Conservation (phyloP, 2,797 vertebrate genomes). For the Hydrolagus colliei region DNA sequence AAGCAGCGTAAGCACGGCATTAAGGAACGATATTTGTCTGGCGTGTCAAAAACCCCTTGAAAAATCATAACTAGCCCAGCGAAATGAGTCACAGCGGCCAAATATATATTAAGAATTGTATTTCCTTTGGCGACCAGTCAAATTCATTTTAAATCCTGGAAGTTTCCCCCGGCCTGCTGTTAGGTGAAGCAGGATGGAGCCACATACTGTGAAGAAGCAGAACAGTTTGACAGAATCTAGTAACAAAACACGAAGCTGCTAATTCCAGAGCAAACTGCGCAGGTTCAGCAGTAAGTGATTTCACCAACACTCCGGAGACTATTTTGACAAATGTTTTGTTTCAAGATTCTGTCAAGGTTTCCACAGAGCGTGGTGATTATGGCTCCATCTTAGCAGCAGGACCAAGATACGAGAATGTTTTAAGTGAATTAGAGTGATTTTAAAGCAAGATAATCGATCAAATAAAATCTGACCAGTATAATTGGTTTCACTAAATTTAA, state of each 20-base stretch:
- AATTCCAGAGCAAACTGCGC: not conserved
- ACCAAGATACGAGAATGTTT: slow-evolving; percentile 38
- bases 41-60: too few species aligned
- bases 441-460: slow-evolving; percentile 40
- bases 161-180: not conserved
- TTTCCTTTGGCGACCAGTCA: not conserved
- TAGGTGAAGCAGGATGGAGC: not conserved
- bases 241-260: not conserved
- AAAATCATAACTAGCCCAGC: not conserved
- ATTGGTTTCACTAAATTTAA: slow-evolving; percentile 45
- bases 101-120: not conserved
- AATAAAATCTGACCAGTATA: slow-evolving; percentile 43
- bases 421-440: slow-evolving; percentile 47
- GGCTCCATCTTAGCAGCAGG: slow-evolving; percentile 42
- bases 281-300: not conserved
- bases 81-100: not conserved
- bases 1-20: too few species aligned
- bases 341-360: not conserved
- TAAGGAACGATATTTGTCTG: not conserved
- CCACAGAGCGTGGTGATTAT: too few species aligned
- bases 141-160: not conserved
- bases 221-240: not conserved
- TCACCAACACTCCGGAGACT: too few species aligned
- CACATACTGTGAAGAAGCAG: not conserved
- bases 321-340: not conserved